These are phyloP conservation scores for Apamea epomidion DNA, from an alignment of 2,888 invertebrate species.

Conservation along the genomic window DNA sequence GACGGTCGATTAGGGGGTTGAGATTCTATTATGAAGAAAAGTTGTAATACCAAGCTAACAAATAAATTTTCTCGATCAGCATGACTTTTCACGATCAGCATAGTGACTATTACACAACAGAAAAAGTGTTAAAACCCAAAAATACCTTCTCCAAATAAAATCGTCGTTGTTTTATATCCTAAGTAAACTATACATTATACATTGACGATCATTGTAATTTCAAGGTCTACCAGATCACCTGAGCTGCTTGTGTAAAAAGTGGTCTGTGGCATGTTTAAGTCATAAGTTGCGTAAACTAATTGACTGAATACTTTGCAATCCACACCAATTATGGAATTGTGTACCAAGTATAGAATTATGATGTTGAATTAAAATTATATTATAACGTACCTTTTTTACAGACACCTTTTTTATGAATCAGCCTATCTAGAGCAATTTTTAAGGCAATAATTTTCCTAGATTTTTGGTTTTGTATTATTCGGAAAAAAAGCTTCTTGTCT, in stretches of 20 bases:
- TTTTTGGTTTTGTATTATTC: not conserved
- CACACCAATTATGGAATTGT: not conserved
- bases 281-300: not conserved
- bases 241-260: conserved; percentile 6
- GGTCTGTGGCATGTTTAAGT: not conserved
- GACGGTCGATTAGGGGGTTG: not conserved
- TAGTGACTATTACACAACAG: not conserved
- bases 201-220: conserved; percentile 13
- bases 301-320: not conserved
- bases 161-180: not conserved
- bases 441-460: not conserved
- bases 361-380: not conserved
- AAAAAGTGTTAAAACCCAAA: not conserved
- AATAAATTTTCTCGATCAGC: not conserved
- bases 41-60: not conserved
- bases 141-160: conserved; percentile 15
- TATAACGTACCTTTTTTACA: not conserved
- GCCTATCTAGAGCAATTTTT: not conserved
- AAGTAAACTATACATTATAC: not conserved
- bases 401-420: not conserved
- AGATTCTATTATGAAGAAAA: not conserved
- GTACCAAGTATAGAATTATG: not conserved
- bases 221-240: conserved; percentile 17
- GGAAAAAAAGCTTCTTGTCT: too few species aligned
- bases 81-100: not conserved